phyloP scores from a whole-genome alignment of 2,888 invertebrate genomes.

The Cylloceria caligata region DNA sequence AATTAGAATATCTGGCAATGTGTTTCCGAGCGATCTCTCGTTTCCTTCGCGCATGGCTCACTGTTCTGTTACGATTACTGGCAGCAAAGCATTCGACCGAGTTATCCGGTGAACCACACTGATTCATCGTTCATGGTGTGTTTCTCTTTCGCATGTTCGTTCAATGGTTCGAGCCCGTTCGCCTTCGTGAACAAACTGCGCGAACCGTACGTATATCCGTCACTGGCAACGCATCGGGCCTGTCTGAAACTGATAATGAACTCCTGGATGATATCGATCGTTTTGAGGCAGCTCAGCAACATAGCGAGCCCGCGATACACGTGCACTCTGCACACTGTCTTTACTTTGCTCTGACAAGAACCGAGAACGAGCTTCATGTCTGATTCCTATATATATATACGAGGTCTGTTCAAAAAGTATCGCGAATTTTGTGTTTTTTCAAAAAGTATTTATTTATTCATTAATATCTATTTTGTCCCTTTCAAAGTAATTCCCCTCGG shows the following conservation, averaged over 20 bases:
- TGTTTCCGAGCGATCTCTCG: slow-evolving; percentile 1
- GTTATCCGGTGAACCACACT: slow-evolving; percentile 61
- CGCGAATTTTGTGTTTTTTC: too few species aligned
- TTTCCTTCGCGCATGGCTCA: not conserved
- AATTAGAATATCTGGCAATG: slow-evolving; percentile 16
- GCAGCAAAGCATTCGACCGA: slow-evolving; percentile 58
- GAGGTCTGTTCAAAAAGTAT: too few species aligned
- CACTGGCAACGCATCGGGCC: slow-evolving; percentile 34
- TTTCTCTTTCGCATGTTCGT: slow-evolving; percentile 53
- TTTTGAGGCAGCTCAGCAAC: too few species aligned
- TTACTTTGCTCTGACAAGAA: not conserved
- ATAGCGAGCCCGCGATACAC: not conserved
- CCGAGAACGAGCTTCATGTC: not conserved
- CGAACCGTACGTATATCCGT: slow-evolving; percentile 1
- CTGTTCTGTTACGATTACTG: slow-evolving; percentile 58
- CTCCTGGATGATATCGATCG: slow-evolving; percentile 51
- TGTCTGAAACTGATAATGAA: slow-evolving; percentile 56
- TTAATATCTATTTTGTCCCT: too few species aligned
- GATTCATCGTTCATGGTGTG: slow-evolving; percentile 59
- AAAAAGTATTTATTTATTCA: too few species aligned
- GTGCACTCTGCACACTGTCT: slow-evolving; percentile 13
- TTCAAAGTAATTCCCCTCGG: too few species aligned
- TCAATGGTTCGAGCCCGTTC: slow-evolving; percentile 27
- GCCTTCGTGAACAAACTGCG: slow-evolving; percentile 20
- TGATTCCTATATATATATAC: not conserved